Percentiles rank a stretch among this genome's conserved stretches.
Conservation (phyloP, 2,888 invertebrate species). For the Noctuana brunneofusca region DNA sequence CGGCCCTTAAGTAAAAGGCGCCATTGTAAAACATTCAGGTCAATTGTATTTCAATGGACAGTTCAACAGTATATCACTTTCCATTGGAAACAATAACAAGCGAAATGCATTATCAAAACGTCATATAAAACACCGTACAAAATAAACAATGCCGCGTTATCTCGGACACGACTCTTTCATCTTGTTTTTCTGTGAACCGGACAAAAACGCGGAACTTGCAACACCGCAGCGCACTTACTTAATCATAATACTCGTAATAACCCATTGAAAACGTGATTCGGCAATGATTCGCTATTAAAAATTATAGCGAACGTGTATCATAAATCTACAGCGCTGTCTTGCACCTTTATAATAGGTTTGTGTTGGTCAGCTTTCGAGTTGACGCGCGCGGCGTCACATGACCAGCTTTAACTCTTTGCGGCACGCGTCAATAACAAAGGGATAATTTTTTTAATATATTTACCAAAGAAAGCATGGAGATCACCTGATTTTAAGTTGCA, state of each 20-base stretch:
- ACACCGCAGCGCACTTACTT: conserved; percentile 14
- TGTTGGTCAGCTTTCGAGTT: conserved; percentile 8
- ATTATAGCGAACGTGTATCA: conserved; percentile 28
- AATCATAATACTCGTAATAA: conserved; percentile 24
- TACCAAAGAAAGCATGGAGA: too few species aligned
- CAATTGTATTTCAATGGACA: conserved; percentile 31
- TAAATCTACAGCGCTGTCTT: conserved; percentile 24
- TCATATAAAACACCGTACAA: conserved; percentile 31
- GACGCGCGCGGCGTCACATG: not conserved
- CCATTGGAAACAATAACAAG: conserved; percentile 35
- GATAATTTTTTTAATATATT: not conserved
- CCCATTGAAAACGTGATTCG: conserved; percentile 31
- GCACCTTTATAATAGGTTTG: conserved; percentile 19
- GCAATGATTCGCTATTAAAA: conserved; percentile 26
- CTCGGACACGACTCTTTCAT: conserved; percentile 33
- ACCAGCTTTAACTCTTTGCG: conserved; percentile 1
- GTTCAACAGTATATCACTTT: conserved; percentile 31
- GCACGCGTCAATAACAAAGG: not conserved
- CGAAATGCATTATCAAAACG: conserved; percentile 35
- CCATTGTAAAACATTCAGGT: conserved; percentile 33
- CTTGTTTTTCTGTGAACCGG: conserved; percentile 29
- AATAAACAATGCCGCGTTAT: conserved; percentile 33
- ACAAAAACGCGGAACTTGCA: conserved; percentile 29
- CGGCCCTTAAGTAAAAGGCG: conserved; percentile 17
- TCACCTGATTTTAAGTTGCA: too few species aligned